phyloP scores from a whole-genome alignment of 2,797 vertebrate species.

The Peromyscus eremicus region DNA sequence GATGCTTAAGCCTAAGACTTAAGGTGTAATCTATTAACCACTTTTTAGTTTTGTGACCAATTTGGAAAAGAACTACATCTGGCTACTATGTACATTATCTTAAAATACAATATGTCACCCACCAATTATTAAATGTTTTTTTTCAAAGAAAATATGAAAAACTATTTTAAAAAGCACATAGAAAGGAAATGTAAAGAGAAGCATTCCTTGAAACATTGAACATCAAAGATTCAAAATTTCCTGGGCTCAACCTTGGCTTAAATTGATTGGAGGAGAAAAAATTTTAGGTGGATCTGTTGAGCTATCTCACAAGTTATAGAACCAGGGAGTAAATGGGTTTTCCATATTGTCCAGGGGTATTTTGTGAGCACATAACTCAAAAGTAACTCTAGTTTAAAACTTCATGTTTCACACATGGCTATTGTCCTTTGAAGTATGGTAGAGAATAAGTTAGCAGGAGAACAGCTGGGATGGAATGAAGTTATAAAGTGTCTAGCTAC shows the following conservation, averaged over 20 bases:
- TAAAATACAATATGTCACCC: neutral
- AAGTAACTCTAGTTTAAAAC: constrained; percentile 65
- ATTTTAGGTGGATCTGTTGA: constrained; percentile 13
- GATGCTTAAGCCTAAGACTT: neutral
- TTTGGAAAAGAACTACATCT: neutral
- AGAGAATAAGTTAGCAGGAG: constrained; percentile 50
- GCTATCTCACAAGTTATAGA: constrained; percentile 27
- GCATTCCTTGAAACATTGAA: neutral
- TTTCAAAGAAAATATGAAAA: neutral
- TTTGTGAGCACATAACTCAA: constrained; percentile 53
- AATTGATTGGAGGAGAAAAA: constrained; percentile 2
- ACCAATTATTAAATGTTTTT: constrained; percentile 35
- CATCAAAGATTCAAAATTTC: neutral
- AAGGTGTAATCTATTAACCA: neutral
- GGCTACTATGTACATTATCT: neutral
- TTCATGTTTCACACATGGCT: neutral
- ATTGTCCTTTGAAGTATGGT: constrained; percentile 24
- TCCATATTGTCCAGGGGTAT: neutral
- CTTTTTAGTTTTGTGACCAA: neutral
- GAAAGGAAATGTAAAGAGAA: constrained; percentile 12
- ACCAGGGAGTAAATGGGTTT: neutral
- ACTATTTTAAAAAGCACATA: neutral
- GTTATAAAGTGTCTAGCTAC: neutral
- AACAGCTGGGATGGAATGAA: constrained; percentile 3
- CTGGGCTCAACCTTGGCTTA: neutral